Conservation (phyloP, 2,888 invertebrate species). For the Hypercompe scribonia region DNA sequence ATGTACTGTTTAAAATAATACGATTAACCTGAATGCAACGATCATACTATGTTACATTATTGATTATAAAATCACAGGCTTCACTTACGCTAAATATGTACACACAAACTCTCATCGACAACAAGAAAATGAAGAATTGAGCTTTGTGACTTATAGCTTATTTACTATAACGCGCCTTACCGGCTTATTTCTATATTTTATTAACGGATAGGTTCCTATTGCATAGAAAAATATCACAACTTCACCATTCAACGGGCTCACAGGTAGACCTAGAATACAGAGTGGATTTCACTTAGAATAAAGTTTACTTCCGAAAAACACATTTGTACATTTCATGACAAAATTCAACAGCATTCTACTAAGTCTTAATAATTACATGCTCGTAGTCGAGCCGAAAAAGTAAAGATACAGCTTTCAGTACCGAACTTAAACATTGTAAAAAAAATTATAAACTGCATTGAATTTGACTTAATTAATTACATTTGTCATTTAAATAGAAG, state of each 20-base stretch:
- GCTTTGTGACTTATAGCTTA: constrained; percentile 80
- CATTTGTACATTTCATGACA: constrained; percentile 87
- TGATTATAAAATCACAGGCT: constrained; percentile 80
- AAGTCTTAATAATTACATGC: constrained; percentile 79
- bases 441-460: constrained; percentile 80
- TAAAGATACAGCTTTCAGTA: constrained; percentile 80
- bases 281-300: constrained; percentile 82
- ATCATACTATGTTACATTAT: constrained; percentile 64
- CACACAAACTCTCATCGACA: constrained; percentile 82
- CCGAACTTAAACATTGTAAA: constrained; percentile 81
- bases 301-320: constrained; percentile 84
- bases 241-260: constrained; percentile 79
- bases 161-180: constrained; percentile 67
- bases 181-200: constrained; percentile 64
- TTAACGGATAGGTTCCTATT: constrained; percentile 56
- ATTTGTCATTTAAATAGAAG: constrained; percentile 86
- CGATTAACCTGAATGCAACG: constrained; percentile 61
- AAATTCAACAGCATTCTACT: constrained; percentile 85
- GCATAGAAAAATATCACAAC: constrained; percentile 84
- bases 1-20: constrained; percentile 55
- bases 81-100: constrained; percentile 85
- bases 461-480: constrained; percentile 84
- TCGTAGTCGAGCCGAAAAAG: constrained; percentile 70
- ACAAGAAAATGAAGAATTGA: constrained; percentile 79
- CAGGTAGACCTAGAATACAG: constrained; percentile 83